These are phyloP conservation scores for Lepidurus packardi DNA, from an alignment of 1,140 invertebrate genomes.

Conservation along the genomic window DNA sequence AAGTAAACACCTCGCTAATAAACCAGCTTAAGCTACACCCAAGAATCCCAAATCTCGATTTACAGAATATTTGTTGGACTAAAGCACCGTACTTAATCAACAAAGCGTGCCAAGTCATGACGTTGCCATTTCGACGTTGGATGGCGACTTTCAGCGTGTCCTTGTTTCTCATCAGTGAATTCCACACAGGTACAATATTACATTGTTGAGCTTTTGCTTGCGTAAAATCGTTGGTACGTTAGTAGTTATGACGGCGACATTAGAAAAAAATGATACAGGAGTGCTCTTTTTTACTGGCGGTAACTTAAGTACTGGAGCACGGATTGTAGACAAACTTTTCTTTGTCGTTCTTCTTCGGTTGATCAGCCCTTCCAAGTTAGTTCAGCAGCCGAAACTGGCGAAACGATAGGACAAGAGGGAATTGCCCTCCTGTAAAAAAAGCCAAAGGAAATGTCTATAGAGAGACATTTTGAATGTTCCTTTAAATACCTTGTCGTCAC, in stretches of 20 bases:
- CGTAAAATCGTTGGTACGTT: too few relatives aligned
- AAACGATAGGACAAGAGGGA: slow-evolving; percentile 10
- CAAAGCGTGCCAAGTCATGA: slow-evolving; percentile 17
- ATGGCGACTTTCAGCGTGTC: background rate
- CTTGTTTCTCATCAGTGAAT: background rate
- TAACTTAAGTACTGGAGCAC: too few relatives aligned
- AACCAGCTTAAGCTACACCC: background rate
- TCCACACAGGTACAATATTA: background rate
- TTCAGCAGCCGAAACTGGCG: background rate
- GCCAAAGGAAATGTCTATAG: background rate
- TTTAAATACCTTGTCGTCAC: background rate
- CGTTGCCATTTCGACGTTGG: background rate
- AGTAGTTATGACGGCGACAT: too few relatives aligned
- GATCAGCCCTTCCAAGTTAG: slow-evolving; percentile 1
- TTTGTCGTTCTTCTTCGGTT: background rate
- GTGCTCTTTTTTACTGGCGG: too few relatives aligned
- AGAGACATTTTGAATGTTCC: background rate
- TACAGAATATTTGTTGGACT: background rate
- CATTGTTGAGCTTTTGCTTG: too few relatives aligned
- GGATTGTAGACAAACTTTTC: background rate
- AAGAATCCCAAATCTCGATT: background rate
- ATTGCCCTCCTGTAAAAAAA: background rate
- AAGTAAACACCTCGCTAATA: too few relatives aligned
- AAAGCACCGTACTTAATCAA: background rate
- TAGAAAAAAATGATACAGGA: too few relatives aligned